Conservation (phyloP, 2,888 invertebrate genomes). For the Heteromurus nitidus region DNA sequence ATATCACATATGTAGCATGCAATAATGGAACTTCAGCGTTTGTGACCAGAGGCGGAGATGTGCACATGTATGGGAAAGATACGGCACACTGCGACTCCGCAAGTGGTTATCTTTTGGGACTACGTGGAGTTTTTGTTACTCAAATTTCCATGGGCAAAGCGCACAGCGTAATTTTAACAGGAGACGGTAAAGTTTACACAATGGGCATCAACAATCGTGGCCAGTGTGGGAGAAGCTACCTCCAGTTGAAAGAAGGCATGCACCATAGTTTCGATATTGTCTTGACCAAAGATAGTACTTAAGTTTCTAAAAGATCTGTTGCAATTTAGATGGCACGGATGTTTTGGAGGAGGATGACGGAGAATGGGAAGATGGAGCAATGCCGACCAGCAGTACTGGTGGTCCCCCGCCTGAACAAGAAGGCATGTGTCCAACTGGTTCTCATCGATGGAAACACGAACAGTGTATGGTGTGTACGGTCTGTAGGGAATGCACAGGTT, state of each 20-base stretch:
- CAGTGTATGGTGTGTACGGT: slow-evolving; percentile 92
- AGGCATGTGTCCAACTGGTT: slow-evolving; percentile 81
- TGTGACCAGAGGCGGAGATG: slow-evolving; percentile 90
- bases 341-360: slow-evolving; percentile 79
- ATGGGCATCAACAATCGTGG: slow-evolving; percentile 99
- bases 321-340: slow-evolving; percentile 78
- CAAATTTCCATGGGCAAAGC: slow-evolving; percentile 95
- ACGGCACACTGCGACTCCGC: slow-evolving; percentile 87
- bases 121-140: slow-evolving; percentile 83
- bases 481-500: slow-evolving; percentile 95
- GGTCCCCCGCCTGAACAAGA: slow-evolving; percentile 79
- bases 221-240: slow-evolving; percentile 87
- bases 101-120: slow-evolving; percentile 83
- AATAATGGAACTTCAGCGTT: slow-evolving; percentile 96
- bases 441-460: slow-evolving; percentile 87
- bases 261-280: neutral
- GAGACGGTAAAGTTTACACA: slow-evolving; percentile 92
- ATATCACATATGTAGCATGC: slow-evolving; percentile 89
- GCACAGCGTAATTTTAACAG: slow-evolving; percentile 92
- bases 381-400: slow-evolving; percentile 73
- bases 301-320: no score
- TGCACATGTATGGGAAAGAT: slow-evolving; percentile 97
- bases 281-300: no score
- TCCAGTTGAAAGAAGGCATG: slow-evolving; percentile 76
- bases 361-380: slow-evolving; percentile 74